Base-by-base conservation (phyloP, 2,797 vertebrate genomes). In the Tauraco hartlaubi region DNA sequence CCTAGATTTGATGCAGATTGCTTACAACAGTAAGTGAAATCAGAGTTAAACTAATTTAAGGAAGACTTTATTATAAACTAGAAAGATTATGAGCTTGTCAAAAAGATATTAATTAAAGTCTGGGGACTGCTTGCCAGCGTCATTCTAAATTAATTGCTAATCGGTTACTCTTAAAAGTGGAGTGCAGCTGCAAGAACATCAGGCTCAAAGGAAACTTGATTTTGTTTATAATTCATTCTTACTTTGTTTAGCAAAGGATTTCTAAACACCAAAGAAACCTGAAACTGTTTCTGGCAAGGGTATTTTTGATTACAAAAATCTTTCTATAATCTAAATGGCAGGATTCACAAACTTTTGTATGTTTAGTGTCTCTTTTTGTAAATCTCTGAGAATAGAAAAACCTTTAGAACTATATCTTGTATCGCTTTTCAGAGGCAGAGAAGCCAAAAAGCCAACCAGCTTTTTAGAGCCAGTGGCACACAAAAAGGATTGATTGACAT, bases 221-320 rank as follows among this genome's bases (percentile, higher is more conserved):
- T 95, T 90, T 97, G 94, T 96, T 96, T 95, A 97, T 83, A 54
- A 92, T 96, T 83, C n/a, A 81, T 95, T 96, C 84, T 96, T 93
- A 80, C 89, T 96, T 92, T 96, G 96, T 97, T 96, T 97, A 96
- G 92, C 54, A 83, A 78, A 94, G 66, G 87, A 91, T 94, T 96
- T 96, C 66, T 91, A 95, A 94, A 91, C 88, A 89, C 72, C 35
- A 83, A 85, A 90, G 90, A 92, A 95, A 91, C 66, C 85, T 88
- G 80, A 90, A 95, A 78, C 90, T 75, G 43, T 91, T 95, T 81
- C 91, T 92, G 72, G 87, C 58, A 83, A 75, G 78, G 73, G 88
- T 66, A 94, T 93, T 93, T 93, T 96, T 88, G 39, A 96, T 96
- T 92, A 91, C 54, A 80, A 41, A 92, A 83, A 68, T 37, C 58